phyloP scores from a whole-genome alignment of 2,888 invertebrate species.

The Acanthosepion pharaonis region DNA sequence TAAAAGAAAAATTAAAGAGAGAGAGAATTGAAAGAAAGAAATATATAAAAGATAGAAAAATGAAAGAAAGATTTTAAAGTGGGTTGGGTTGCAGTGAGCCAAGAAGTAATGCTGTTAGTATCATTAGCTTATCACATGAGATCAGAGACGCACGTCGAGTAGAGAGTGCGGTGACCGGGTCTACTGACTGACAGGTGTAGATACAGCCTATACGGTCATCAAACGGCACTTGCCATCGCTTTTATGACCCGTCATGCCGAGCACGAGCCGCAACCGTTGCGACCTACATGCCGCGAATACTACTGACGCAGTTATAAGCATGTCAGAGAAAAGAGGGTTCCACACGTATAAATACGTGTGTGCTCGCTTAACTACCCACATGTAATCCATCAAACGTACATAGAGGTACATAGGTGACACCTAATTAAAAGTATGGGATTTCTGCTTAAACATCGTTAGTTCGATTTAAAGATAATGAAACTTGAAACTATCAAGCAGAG shows the following conservation, averaged over 20 bases:
- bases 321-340: background rate
- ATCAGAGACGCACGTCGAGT: conserved; percentile 33
- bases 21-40: background rate
- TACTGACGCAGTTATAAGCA: background rate
- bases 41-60: background rate
- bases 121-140: conserved; percentile 6
- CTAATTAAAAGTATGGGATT: too few species aligned
- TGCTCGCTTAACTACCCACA: too few species aligned
- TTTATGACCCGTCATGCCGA: background rate
- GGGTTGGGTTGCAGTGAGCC: background rate
- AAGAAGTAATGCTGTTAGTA: background rate
- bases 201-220: conserved; percentile 12
- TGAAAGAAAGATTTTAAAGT: background rate
- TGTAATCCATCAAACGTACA: too few species aligned
- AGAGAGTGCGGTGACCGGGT: background rate
- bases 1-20: background rate
- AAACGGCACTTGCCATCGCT: background rate
- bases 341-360: background rate
- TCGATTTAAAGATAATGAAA: too few species aligned
- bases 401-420: too few species aligned
- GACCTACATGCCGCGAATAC: background rate
- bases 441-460: too few species aligned
- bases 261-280: background rate
- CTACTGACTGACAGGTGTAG: background rate
- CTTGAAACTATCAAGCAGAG: too few species aligned